A percentile compares a stretch with the other conserved stretches of the same genome.
phyloP scores from a whole-genome alignment of 2,888 invertebrate genomes.

The Beris morrisii region DNA sequence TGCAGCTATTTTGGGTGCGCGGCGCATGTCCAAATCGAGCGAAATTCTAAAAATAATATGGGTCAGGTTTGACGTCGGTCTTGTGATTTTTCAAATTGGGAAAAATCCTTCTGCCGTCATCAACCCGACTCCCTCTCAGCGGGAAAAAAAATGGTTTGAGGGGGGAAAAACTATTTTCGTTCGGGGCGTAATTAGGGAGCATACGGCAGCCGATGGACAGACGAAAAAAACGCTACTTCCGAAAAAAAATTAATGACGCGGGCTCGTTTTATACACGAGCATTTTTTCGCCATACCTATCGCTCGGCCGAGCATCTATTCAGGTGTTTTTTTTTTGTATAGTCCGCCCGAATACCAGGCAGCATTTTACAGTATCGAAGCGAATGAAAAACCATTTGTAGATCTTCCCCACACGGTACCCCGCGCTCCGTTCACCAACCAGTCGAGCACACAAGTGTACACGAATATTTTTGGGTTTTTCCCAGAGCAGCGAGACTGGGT shows the following conservation, averaged over 20 bases:
- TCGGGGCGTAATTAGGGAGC: too few relatives aligned
- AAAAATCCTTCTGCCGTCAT: too few relatives aligned
- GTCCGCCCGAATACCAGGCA: conserved; percentile 14
- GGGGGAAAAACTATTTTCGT: too few relatives aligned
- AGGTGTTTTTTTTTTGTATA: neutral
- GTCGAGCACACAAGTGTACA: conserved; percentile 27
- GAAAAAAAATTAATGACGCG: too few relatives aligned
- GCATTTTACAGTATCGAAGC: neutral
- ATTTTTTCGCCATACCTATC: too few relatives aligned
- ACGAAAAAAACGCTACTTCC: too few relatives aligned
- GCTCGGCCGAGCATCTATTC: neutral
- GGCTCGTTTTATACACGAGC: too few relatives aligned
- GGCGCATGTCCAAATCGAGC: conserved; percentile 37
- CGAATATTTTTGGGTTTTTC: conserved; percentile 38
- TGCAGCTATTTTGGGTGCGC: conserved; percentile 33
- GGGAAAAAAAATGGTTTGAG: too few relatives aligned
- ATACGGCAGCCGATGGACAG: too few relatives aligned
- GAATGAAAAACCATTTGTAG: conserved; percentile 9
- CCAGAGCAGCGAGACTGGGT: conserved; percentile 27
- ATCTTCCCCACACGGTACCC: conserved; percentile 10
- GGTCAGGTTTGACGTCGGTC: conserved; percentile 31
- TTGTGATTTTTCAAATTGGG: too few relatives aligned
- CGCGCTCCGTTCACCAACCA: neutral
- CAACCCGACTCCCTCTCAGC: too few relatives aligned
- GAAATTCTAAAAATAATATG: conserved; percentile 37